Base-by-base conservation (phyloP, 2,888 invertebrate genomes). In the Trichogramma evanescens region DNA sequence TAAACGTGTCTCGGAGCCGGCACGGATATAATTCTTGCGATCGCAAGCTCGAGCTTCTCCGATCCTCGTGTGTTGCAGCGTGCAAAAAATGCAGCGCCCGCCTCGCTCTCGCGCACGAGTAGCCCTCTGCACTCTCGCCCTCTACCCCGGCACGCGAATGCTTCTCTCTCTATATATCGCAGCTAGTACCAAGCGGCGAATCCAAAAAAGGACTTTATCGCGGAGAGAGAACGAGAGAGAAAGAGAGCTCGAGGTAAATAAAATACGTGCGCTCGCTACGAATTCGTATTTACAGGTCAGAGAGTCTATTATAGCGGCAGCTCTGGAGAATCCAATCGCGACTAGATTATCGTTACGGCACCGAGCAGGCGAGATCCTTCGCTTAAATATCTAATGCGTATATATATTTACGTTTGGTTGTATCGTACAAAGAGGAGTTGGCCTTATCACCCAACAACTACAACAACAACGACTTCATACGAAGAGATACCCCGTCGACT, bases 401-500 rank as follows among this genome's bases (percentile, higher is more conserved):
- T 26, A 26, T 26, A 26, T 26, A 26, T 2, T 1, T 26, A 26
- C 3, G 3, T 26, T 26, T 26, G 26, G 26, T 26, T 26, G 26
- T 63, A 63, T 54, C 53, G 46, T 39, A 48, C 26, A 26, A 26
- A 2, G 26, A 26, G 26, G 26, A 48, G 57, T 50, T 56, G 50
- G 59, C 46, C 65, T 62, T 66, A 66, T 67, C 65, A 64, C 56
- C 26, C 26, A 26, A 26, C 26, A 26, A 26, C 62, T 50, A 57
- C 58, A n/a, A 39, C 51, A 48, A 59, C 59, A 61, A 63, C 59
- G 55, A 63, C 62, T 67, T 61, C 63, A 62, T 66, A 63, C 63
- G 57, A 60, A 61, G 59, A 54, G 58, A 46, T 55, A 57, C 49
- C 49, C 61, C 40, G 45, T 45, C 38, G 45, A 40, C 51, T 56